Evolutionary conservation across 2,888 invertebrate genomes (phyloP).

Genomic region (Cataglyphis cursor): DNA sequence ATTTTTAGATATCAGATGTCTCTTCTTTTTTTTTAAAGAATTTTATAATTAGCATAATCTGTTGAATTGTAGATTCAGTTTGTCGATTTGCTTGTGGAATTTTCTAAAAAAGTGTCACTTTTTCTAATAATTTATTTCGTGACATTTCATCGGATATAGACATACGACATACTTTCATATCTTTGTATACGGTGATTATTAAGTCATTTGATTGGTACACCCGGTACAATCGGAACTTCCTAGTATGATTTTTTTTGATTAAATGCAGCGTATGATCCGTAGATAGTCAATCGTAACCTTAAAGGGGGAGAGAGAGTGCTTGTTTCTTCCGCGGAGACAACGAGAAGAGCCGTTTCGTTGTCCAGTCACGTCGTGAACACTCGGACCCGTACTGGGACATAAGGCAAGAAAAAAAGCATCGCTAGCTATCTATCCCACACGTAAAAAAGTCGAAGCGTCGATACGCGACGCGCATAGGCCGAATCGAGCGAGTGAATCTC

Average conservation of each 20-base stretch:
- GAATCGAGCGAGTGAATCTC: constrained; percentile 12
- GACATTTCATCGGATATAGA: not conserved
- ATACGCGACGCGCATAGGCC: constrained; percentile 46
- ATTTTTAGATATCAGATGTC: not conserved
- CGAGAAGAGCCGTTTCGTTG: constrained; percentile 68
- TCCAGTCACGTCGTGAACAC: constrained; percentile 79
- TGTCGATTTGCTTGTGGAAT: not conserved
- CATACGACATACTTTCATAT: no score
- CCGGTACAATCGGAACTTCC: constrained; percentile 31
- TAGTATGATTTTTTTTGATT: constrained; percentile 8
- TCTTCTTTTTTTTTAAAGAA: not conserved
- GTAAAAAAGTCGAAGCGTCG: constrained; percentile 48
- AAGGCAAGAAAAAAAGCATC: constrained; percentile 56
- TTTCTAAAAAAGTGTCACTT: not conserved
- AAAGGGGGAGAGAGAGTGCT: constrained; percentile 26
- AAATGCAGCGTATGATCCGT: constrained; percentile 32
- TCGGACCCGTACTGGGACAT: constrained; percentile 56
- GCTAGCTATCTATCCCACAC: constrained; percentile 36
- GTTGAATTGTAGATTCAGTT: not conserved
- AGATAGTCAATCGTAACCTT: constrained; percentile 21
- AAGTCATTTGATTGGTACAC: constrained; percentile 2
- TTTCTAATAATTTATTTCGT: not conserved
- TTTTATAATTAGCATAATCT: not conserved
- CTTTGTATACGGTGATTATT: not conserved
- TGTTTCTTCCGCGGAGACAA: constrained; percentile 70